Evolutionary conservation across 1,140 invertebrate genomes (phyloP), one percentile per base, ranked within the genome.

Genomic region (Trichomalopsis sarcophagae): DNA sequence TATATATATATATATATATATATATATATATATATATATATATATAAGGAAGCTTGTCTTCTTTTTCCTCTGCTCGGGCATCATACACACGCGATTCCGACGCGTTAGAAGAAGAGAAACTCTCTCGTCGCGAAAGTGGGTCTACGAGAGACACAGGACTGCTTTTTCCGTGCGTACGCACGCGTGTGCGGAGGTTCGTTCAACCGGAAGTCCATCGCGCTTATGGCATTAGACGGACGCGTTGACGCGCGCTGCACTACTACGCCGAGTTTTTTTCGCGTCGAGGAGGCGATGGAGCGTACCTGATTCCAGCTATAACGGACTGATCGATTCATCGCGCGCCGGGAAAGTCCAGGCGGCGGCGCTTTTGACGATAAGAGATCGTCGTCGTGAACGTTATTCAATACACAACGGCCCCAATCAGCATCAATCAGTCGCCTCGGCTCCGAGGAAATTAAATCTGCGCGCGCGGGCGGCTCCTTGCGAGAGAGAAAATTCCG

Each of bases 161-260:
- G 2, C 9, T 69, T 27, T 23, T 23, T 23, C 23, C 23, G 6
- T 68, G 3, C 17, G 17, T 62, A 17, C 0, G 6, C 17, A 62
- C 21, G n/a, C 14, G 14, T 50, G 13, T 10, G 47, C 13, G 40
- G 27, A 5, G 87, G 89, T 89, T 90, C 90, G 88, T 91, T 91
- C 89, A 90, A 90, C 90, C 90, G 90, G 91, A 91, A 91, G 89
- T 87, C 36, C 7, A 75, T 73, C 76, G 87, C 80, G 87, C 89
- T 91, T 88, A 89, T 84, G 85, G 87, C 86, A 87, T 88, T 88
- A 88, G 88, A 88, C 86, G 87, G 89, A 86, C 87, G 88, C 88
- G 88, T 62, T n/a, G 55, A 62, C 17, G 55, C 21, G 47, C 21
- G 47, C 47, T 50, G 55, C 55, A n/a, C 17, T 21, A 21, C 17